Evolutionary conservation across 2,888 invertebrate species (phyloP).

Genomic region (Andrena flavipes): DNA sequence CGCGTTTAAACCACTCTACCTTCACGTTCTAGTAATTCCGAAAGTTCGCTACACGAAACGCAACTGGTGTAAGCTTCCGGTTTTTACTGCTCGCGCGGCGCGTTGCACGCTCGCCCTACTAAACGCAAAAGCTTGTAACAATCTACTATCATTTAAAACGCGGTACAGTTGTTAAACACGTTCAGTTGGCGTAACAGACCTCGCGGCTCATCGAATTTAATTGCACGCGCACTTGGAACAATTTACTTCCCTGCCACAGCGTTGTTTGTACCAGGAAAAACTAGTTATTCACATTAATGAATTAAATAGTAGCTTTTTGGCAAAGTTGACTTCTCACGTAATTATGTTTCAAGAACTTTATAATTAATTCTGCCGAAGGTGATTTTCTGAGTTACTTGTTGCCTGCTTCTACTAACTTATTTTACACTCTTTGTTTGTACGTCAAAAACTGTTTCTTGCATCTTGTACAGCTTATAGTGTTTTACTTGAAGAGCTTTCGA

Average conservation of each 20-base stretch:
- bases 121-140: slow-evolving; percentile 35
- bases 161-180: slow-evolving; percentile 25
- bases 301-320: neutral
- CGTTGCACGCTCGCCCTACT: slow-evolving; percentile 10
- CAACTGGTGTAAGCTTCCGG: slow-evolving; percentile 18
- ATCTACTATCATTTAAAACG: slow-evolving; percentile 30
- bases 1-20: neutral
- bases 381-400: neutral
- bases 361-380: neutral
- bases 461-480: neutral
- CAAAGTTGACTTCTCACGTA: neutral
- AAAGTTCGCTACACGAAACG: slow-evolving; percentile 23
- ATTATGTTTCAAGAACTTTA: neutral
- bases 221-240: slow-evolving; percentile 7
- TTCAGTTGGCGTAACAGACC: slow-evolving; percentile 15
- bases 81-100: slow-evolving; percentile 6
- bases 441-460: neutral
- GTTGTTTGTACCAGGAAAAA: neutral
- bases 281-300: neutral
- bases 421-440: neutral
- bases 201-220: slow-evolving; percentile 27
- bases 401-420: no score
- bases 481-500: neutral
- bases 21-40: slow-evolving; percentile 30
- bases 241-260: neutral